Percentiles rank a stretch among this genome's conserved stretches.
These are phyloP conservation scores for Ornithoptera alexandrae DNA, from an alignment of 2,888 invertebrate species.

Conservation along the genomic window DNA sequence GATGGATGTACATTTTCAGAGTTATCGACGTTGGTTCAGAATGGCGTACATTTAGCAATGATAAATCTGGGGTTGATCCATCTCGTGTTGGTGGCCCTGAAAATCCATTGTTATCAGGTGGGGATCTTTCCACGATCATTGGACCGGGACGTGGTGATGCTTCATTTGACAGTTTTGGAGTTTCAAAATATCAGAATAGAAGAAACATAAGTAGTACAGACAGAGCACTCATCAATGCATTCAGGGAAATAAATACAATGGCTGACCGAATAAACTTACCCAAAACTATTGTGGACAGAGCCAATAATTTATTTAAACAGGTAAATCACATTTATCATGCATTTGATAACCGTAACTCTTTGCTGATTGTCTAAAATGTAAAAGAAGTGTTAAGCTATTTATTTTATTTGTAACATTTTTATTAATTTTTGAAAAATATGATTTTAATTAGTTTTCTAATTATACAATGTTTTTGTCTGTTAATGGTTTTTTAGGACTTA, in stretches of 20 bases:
- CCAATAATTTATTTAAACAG: conserved; percentile 98
- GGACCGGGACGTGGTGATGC: conserved; percentile 88
- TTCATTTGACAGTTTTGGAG: conserved; percentile 93
- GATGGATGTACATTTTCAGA: conserved; percentile 67
- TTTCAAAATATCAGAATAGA: conserved; percentile 86
- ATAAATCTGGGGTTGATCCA: conserved; percentile 97
- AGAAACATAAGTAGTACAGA: conserved; percentile 95
- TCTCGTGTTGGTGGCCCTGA: conserved; percentile 99
- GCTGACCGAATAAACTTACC: conserved; percentile 98
- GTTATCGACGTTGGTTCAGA: conserved; percentile 99
- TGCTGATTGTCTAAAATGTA: too few species aligned
- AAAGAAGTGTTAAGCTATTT: too few species aligned
- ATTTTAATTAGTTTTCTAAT: too few species aligned
- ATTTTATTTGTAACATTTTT: too few species aligned
- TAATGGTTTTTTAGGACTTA: too few species aligned
- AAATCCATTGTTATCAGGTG: conserved; percentile 96
- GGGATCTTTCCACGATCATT: conserved; percentile 98
- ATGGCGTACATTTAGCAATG: conserved; percentile 99
- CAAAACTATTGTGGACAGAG: conserved; percentile 97
- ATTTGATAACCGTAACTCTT: too few species aligned
- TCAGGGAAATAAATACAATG: conserved; percentile 98
- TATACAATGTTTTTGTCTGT: too few species aligned
- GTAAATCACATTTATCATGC: conserved; percentile 53
- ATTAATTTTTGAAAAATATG: too few species aligned
- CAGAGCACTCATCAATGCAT: conserved; percentile 96